Evolutionary conservation across 2,888 invertebrate genomes (phyloP), one percentile per base, ranked within the genome.

Genomic region (Mythimna pallens): DNA sequence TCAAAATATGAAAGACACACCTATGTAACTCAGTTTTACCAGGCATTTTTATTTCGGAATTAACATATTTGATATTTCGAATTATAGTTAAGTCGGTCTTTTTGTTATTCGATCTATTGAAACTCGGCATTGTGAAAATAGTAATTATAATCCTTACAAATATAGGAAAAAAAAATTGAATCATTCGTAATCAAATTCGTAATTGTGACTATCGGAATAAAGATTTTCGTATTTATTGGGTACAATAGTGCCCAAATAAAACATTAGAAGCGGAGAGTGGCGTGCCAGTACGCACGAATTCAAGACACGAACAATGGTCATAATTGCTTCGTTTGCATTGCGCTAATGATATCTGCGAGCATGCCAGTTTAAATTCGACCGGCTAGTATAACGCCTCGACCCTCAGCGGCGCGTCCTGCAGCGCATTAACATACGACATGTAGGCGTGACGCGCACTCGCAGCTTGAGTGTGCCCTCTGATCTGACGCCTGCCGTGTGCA

Each of bases 241-340:
- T 25, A 25, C 25, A 25, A 5, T 47, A 47, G 14, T 47, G 43
- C 14, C 43, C 43, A 47, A 47, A 47, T 47, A 47, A 47, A 47
- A 25, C 9, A 25, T 34, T 17, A 54, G 14, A 8, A 30, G 22
- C 50, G 12, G 10, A 2, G 43, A 40, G 25, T 20, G 3, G 10
- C 22, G 50, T 22, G 63, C 34, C 30, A 0, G 22, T 17, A 14
- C 3, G 12, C 25, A 25, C 36, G 30, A n/a, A 12, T 10, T 43
- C 10, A 10, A 43, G 7, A n/a, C 25, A 55, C 12, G 34, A 65
- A 55, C 1, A 47, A 64, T 64, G 12, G 43, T 40, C 20, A 52
- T 63, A 52, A 63, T 63, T 22, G 14, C 40, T 25, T 12, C 22
- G 40, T 54, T 63, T 63, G 50, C 36, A 20, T 73, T 52, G 1